phyloP scores from a whole-genome alignment of 2,888 invertebrate genomes.

The Cecidostiba fungosa region DNA sequence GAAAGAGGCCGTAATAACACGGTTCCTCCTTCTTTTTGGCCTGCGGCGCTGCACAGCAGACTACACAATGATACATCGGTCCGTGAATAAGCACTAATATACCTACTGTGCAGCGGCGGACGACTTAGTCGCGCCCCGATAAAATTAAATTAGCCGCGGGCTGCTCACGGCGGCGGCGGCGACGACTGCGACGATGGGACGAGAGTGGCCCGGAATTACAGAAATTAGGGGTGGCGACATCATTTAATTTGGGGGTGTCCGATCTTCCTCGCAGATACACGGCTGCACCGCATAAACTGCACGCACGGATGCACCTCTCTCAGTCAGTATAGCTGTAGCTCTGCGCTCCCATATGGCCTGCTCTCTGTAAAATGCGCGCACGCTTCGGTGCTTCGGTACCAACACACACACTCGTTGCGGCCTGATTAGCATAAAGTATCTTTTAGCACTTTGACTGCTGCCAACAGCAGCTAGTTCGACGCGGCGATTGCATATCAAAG shows the following conservation, averaged over 20 bases:
- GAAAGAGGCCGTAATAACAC: slow-evolving; percentile 16
- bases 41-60: neutral
- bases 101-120: neutral
- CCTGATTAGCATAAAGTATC: slow-evolving; percentile 61
- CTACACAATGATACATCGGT: slow-evolving; percentile 56
- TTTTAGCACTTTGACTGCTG: slow-evolving; percentile 52
- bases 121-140: slow-evolving; percentile 29
- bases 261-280: slow-evolving; percentile 53
- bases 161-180: slow-evolving; percentile 61
- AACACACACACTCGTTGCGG: neutral
- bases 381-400: slow-evolving; percentile 34
- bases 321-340: slow-evolving; percentile 11
- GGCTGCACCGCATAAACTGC: neutral
- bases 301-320: neutral
- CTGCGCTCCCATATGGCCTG: slow-evolving; percentile 52
- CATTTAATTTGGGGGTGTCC: slow-evolving; percentile 71
- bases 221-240: slow-evolving; percentile 74
- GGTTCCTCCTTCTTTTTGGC: slow-evolving; percentile 2
- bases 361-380: slow-evolving; percentile 33
- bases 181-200: slow-evolving; percentile 61
- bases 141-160: slow-evolving; percentile 73
- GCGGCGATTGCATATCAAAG: slow-evolving; percentile 59
- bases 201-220: slow-evolving; percentile 70
- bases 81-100: slow-evolving; percentile 43
- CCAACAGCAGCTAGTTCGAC: slow-evolving; percentile 5